These are phyloP conservation scores for Etheostoma nigrum DNA, from an alignment of 2,797 vertebrate genomes.

Conservation along the genomic window DNA sequence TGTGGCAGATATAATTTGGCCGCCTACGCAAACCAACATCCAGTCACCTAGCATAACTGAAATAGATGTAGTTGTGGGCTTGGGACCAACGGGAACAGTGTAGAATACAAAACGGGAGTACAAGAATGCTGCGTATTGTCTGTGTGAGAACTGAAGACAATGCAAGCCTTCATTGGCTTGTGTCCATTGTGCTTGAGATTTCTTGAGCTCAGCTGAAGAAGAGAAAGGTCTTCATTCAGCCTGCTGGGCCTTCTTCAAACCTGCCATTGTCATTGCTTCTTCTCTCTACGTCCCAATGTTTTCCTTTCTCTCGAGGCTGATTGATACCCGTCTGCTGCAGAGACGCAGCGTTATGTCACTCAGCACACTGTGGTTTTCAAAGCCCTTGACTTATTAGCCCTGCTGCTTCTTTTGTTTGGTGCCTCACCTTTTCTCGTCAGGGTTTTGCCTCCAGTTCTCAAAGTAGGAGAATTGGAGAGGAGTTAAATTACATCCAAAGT, in stretches of 20 bases:
- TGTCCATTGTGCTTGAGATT: slow-evolving; percentile 69
- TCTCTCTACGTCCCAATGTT: slow-evolving; percentile 22
- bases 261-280: slow-evolving; percentile 61
- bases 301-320: slow-evolving; percentile 39
- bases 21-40: slow-evolving; percentile 39
- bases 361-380: slow-evolving; percentile 12
- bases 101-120: slow-evolving; percentile 56
- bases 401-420: slow-evolving; percentile 18
- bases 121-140: slow-evolving; percentile 75
- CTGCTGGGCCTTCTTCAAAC: slow-evolving; percentile 55
- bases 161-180: slow-evolving; percentile 67
- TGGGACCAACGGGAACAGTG: slow-evolving; percentile 46
- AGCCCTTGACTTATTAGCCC: background rate
- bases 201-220: slow-evolving; percentile 57
- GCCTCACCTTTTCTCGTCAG: slow-evolving; percentile 32
- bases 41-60: slow-evolving; percentile 63
- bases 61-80: slow-evolving; percentile 61
- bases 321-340: slow-evolving; percentile 32
- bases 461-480: slow-evolving; percentile 39
- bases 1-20: slow-evolving; percentile 12
- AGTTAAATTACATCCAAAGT: slow-evolving; percentile 48
- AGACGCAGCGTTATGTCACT: slow-evolving; percentile 46
- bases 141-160: slow-evolving; percentile 58
- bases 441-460: slow-evolving; percentile 33
- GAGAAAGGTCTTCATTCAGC: slow-evolving; percentile 77